phyloP scores from a whole-genome alignment of 2,888 invertebrate species.

The Coronaproctus castanopsis region DNA sequence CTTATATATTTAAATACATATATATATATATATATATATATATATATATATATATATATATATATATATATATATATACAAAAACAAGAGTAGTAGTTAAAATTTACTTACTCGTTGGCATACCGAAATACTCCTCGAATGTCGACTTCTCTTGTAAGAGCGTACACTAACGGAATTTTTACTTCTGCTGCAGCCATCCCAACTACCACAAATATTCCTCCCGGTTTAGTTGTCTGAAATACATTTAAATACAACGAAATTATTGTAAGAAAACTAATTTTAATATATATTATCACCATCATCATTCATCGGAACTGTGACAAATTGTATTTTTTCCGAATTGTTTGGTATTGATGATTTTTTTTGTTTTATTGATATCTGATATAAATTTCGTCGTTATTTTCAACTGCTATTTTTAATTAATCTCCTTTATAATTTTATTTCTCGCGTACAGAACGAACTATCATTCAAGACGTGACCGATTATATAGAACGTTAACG shows the following conservation, averaged over 20 bases:
- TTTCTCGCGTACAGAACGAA: no score
- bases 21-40: neutral
- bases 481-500: no score
- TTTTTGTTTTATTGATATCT: no score
- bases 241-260: no score
- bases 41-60: neutral
- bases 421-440: no score
- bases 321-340: neutral
- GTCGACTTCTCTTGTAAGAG: constrained; percentile 68
- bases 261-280: neutral
- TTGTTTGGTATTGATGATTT: no score
- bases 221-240: constrained; percentile 58
- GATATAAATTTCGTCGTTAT: no score
- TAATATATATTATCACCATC: neutral
- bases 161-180: constrained; percentile 60
- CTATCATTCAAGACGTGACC: no score
- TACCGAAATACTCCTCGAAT: constrained; percentile 86
- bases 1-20: neutral
- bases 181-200: constrained; percentile 64
- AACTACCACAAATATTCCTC: constrained; percentile 67
- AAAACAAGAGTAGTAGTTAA: neutral
- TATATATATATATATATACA: neutral
- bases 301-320: neutral
- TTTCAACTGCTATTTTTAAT: no score
- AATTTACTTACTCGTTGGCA: constrained; percentile 51